Evolutionary conservation across 2,797 vertebrate genomes (phyloP).

Genomic region (Echeneis naucrates): DNA sequence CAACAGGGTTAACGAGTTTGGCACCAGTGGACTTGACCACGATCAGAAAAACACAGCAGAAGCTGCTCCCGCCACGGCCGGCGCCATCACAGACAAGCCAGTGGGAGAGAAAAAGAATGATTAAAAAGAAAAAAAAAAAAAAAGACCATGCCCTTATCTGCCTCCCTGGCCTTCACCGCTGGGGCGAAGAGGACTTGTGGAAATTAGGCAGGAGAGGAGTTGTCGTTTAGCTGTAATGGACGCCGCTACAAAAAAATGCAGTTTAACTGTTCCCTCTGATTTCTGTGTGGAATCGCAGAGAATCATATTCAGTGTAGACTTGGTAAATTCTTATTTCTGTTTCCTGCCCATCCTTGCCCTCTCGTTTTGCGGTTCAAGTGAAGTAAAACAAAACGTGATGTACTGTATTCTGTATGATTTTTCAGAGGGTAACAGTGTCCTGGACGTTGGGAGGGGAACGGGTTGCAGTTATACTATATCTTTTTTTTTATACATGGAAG

Average conservation of each 20-base stretch:
- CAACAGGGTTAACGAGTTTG: constrained; percentile 93
- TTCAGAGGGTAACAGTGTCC: constrained; percentile 78
- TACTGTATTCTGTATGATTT: constrained; percentile 89
- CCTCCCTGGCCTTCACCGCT: constrained; percentile 57
- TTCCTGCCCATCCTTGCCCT: constrained; percentile 72
- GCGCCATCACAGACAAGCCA: constrained; percentile 87
- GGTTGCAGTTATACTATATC: constrained; percentile 68
- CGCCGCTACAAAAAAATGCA: constrained; percentile 67
- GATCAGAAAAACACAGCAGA: constrained; percentile 65
- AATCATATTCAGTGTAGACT: constrained; percentile 84
- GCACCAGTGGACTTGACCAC: constrained; percentile 88
- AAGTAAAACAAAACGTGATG: constrained; percentile 88
- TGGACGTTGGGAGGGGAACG: constrained; percentile 62
- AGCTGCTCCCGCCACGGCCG: constrained; percentile 19
- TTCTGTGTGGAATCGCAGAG: constrained; percentile 81
- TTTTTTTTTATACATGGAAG: constrained; percentile 67
- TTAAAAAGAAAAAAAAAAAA: constrained; percentile 79
- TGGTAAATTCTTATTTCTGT: constrained; percentile 80
- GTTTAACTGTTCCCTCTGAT: constrained; percentile 80
- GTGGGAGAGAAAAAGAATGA: constrained; percentile 94
- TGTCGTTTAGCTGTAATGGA: constrained; percentile 79
- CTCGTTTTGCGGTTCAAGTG: constrained; percentile 87
- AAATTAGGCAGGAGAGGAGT: constrained; percentile 74
- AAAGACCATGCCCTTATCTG: constrained; percentile 37
- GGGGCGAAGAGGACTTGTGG: constrained; percentile 74